Evolutionary conservation across 2,797 vertebrate species (phyloP).

Genomic region (Phataginus tetradactyla): DNA sequence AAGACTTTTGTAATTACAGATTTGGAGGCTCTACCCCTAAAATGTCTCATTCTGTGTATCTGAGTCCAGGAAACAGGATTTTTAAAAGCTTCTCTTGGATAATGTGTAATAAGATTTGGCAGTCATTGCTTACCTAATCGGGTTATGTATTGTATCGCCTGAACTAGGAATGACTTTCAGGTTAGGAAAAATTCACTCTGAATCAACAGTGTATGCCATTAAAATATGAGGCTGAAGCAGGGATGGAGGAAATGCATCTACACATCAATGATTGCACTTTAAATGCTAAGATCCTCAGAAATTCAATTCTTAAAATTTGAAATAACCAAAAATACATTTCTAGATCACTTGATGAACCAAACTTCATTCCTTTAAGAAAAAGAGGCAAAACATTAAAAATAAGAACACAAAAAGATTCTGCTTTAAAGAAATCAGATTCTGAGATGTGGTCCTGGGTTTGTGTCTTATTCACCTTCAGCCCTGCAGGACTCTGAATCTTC

Average conservation of each 20-base stretch:
- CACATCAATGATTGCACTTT: not conserved
- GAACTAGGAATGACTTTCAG: not conserved
- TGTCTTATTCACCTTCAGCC: not conserved
- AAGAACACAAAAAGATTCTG: not conserved
- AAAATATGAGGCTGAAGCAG: not conserved
- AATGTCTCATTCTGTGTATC: not conserved
- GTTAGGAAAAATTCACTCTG: not conserved
- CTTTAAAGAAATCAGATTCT: not conserved
- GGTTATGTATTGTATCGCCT: not conserved
- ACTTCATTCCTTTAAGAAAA: constrained; percentile 33
- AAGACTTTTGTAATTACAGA: not conserved
- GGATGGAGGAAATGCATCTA: not conserved
- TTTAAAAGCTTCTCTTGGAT: constrained; percentile 25
- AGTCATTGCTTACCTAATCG: not conserved
- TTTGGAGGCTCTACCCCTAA: not conserved
- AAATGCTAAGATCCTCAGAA: not conserved
- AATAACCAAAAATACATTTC: constrained; percentile 20
- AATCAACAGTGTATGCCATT: not conserved
- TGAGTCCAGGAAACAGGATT: not conserved
- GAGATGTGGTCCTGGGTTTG: not conserved
- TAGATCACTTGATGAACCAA: not conserved
- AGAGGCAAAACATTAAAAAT: constrained; percentile 15
- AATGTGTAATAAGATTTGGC: not conserved
- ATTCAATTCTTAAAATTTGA: constrained; percentile 8
- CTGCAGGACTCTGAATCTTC: not conserved